Base-by-base conservation (phyloP, 2,888 invertebrate species). In the Epirrhoe tristata region DNA sequence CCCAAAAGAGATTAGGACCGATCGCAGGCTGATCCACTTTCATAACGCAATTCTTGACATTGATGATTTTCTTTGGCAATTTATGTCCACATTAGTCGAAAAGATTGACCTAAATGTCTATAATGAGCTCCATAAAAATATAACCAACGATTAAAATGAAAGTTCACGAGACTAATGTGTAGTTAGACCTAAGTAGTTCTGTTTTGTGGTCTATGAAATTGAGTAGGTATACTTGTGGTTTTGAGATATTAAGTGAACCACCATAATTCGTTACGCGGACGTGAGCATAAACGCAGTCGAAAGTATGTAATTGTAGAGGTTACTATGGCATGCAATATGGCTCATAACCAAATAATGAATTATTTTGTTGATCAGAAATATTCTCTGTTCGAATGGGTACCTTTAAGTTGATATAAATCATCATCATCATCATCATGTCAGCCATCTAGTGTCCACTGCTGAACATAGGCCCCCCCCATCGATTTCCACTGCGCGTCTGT, bases 231-330 rank as follows among this genome's bases (percentile, higher is more conserved):
- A 76, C 73, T 79, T 84, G 86, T 71, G 86, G 87, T 83, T 81
- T 75, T 68, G 50, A 71, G 72, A 79, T 80, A 84, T 82, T 79
- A 84, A 82, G 77, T 78, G 78, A 77, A 81, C 74, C 77, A 78
- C 81, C 81, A 74, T 82, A 78, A 80, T 83, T 84, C 80, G 75
- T 80, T 77, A 76, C 77, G 79, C 74, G 76, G 81, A 85, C 85
- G 83, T 86, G 84, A 83, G 77, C 72, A 65, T 81, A 81, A 81
- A 75, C 69, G 67, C 70, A 72, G 76, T 81, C 79, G 81, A 84
- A 87, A 85, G 82, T 84, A 83, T 84, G 77, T 76, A 81, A 77
- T 79, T 75, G 77, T 74, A 78, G 58, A 64, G 70, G 77, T 80
- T 73, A 73, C 70, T 75, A 76, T 74, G 78, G 72, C 77, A 36